phyloP scores from a whole-genome alignment of 2,113 vertebrate species.

The Fregata magnificens region DNA sequence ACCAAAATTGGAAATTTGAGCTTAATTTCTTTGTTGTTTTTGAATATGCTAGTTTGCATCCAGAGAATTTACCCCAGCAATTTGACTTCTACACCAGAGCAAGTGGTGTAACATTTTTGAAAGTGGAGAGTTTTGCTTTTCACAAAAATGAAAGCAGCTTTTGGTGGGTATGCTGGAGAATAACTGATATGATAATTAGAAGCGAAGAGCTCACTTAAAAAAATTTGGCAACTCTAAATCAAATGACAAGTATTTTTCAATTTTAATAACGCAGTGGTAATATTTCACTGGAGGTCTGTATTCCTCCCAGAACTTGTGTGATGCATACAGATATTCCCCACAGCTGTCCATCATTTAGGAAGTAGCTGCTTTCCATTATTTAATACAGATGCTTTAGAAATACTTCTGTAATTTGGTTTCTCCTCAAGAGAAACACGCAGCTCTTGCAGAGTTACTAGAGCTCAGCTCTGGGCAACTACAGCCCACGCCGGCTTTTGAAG shows the following conservation, averaged over 20 bases:
- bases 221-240: not conserved
- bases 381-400: not conserved
- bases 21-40: not conserved
- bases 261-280: not conserved
- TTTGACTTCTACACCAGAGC: not conserved
- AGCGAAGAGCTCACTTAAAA: not conserved
- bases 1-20: not conserved
- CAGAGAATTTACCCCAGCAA: not conserved
- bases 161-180: not conserved
- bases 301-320: not conserved
- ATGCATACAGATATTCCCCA: not conserved
- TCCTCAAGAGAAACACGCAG: not conserved
- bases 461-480: rapidly evolving
- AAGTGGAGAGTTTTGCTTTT: not conserved
- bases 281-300: not conserved
- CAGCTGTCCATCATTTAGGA: not conserved
- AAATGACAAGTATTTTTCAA: not conserved
- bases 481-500: not conserved
- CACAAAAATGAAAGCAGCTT: not conserved
- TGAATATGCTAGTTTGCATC: not conserved
- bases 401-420: not conserved
- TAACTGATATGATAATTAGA: not conserved
- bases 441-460: not conserved
- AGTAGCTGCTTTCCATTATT: not conserved
- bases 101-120: not conserved